These are phyloP conservation scores for Drosophila quinaria DNA, from an alignment of 2,888 invertebrate genomes.

Conservation along the genomic window DNA sequence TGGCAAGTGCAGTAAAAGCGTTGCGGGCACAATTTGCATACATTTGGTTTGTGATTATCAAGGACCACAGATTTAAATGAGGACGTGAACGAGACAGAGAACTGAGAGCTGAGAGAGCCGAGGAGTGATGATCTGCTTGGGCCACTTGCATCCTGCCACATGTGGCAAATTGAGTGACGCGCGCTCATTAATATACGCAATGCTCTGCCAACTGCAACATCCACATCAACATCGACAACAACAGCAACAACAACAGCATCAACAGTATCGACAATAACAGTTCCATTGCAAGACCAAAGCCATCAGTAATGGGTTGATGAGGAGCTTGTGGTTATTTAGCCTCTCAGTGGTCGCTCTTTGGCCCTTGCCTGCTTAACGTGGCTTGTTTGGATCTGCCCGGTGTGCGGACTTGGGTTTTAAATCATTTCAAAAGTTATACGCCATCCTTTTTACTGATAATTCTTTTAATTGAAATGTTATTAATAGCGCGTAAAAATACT, in stretches of 20 bases:
- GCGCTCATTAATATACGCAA: conserved; percentile 71
- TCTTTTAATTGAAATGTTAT: conserved; percentile 45
- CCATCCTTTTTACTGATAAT: conserved; percentile 3
- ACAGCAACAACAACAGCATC: conserved; percentile 17
- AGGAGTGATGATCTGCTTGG: conserved; percentile 30
- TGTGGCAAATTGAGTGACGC: conserved; percentile 61
- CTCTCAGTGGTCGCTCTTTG: conserved; percentile 47
- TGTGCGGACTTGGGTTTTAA: conserved; percentile 19
- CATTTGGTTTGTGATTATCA: conserved; percentile 76
- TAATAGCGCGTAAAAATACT: conserved; percentile 25
- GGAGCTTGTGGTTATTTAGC: conserved; percentile 66
- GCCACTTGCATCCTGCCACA: conserved; percentile 38
- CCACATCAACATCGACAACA: conserved; percentile 19
- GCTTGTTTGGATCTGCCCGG: conserved; percentile 16
- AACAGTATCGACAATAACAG: conserved; percentile 24
- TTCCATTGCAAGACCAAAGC: conserved; percentile 13
- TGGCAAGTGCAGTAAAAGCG: conserved; percentile 44
- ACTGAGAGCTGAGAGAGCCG: not conserved
- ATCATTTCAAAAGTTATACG: conserved; percentile 21
- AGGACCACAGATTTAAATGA: conserved; percentile 74
- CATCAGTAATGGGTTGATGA: conserved; percentile 53
- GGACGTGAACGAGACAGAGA: conserved; percentile 24
- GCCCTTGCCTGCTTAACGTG: conserved; percentile 37
- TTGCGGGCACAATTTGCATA: conserved; percentile 70
- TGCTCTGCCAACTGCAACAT: conserved; percentile 29